phyloP scores from a whole-genome alignment of 1,140 invertebrate genomes.

The Metopolophium dirhodum region DNA sequence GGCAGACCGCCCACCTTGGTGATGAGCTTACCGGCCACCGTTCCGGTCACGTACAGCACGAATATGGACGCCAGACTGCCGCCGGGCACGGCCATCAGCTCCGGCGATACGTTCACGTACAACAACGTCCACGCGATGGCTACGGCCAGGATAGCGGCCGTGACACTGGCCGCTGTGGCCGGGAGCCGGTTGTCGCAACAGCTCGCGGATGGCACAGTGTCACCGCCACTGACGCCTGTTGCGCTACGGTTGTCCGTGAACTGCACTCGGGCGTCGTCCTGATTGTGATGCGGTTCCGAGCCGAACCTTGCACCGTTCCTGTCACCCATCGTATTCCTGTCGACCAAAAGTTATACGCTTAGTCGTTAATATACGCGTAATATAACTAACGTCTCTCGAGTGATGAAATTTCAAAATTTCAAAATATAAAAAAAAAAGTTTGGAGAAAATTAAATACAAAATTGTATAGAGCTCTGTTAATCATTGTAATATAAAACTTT shows the following conservation, averaged over 20 bases:
- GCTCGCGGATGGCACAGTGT: no score
- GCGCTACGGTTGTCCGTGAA: not conserved
- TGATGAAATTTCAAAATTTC: no score
- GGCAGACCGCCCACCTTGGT: slow-evolving; percentile 59
- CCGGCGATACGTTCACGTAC: slow-evolving; percentile 31
- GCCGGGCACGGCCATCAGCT: slow-evolving; percentile 57
- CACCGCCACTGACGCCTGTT: not conserved
- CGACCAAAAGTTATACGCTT: not conserved
- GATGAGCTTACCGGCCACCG: slow-evolving; percentile 34
- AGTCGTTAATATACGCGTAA: not conserved
- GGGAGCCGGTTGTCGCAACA: slow-evolving; percentile 26
- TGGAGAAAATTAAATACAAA: not conserved
- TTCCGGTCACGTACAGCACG: slow-evolving; percentile 59
- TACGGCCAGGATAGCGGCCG: slow-evolving; percentile 33
- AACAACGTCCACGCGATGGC: slow-evolving; percentile 57
- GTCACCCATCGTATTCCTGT: not conserved
- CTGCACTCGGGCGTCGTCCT: not conserved
- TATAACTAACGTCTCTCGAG: no score
- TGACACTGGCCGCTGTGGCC: slow-evolving; percentile 28
- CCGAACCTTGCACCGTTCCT: not conserved
- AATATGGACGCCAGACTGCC: slow-evolving; percentile 59
- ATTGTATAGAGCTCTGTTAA: not conserved
- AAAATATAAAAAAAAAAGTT: no score
- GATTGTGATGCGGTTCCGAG: not conserved
- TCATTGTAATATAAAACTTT: not conserved